Evolutionary conservation across 1,140 invertebrate genomes (phyloP), one percentile per base, ranked within the genome.

Genomic region (Drosophila neocordata): DNA sequence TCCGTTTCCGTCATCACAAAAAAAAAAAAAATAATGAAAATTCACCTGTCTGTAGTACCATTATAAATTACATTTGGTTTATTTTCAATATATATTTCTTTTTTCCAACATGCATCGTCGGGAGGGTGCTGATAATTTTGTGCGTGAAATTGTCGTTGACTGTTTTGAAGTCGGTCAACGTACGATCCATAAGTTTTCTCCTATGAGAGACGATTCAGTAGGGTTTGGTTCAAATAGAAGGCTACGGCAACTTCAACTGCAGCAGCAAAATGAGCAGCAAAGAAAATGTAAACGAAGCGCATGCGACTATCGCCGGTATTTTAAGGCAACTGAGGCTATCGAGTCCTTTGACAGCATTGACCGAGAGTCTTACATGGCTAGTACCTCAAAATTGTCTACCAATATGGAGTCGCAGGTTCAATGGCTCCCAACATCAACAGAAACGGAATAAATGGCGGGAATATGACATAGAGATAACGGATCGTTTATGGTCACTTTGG

Each of bases 401-500:
- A 7, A 91, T 92, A 0, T 93, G 92, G 92, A 92, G 92, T 35
- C 77, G 92, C 7, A 90, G 91, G 77, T 90, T 79, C 67, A 78
- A 90, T 41, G 92, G 92, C 0, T 11, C 8, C 1, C 9, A n/a
- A 20, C 60, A 60, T 4, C 65, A 53, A 4, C 6, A 48, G 13
- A 11, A 70, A 88, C 4, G 70, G 77, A 57, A 4, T 57, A 77
- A 65, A 37, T 92, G 93, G 93, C 92, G 92, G 61, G 90, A 93
- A 52, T 94, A 92, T 92, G 93, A 94, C 69, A 92, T 94, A 9
- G 94, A 94, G 84, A 93, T 93, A 62, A 82, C 87, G 7, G 92
- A 92, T 0, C 92, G 94, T 76, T 82, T 94, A 9, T 94, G 92
- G 80, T 94, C 93, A 1, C 79, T 94, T 0, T 93, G 93, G 91